phyloP scores from a whole-genome alignment of 1,140 invertebrate genomes.

The Chionoecetes opilio region DNA sequence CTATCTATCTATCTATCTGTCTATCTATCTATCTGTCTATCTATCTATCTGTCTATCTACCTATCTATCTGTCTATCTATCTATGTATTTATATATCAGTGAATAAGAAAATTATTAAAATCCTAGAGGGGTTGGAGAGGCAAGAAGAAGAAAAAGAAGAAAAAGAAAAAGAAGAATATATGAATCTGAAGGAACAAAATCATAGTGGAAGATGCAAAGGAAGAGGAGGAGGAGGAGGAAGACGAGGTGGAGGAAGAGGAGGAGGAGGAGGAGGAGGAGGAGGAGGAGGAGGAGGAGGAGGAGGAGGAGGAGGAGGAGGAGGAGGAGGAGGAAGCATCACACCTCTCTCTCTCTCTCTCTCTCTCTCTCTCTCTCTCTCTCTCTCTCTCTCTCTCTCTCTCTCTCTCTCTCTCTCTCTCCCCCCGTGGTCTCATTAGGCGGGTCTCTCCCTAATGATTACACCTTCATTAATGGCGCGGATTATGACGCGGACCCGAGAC shows the following conservation, averaged over 20 bases:
- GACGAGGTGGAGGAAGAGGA: too few species aligned
- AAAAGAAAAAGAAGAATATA: too few species aligned
- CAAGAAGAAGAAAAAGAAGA: neutral
- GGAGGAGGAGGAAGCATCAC: neutral
- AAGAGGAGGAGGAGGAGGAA: too few species aligned
- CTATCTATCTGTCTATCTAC: too few species aligned
- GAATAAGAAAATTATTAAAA: too few species aligned
- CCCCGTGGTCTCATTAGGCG: slow-evolving; percentile 51
- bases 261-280: neutral
- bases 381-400: neutral
- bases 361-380: neutral
- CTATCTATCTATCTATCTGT: too few species aligned
- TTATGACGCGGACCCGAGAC: slow-evolving; percentile 40
- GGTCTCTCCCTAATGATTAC: slow-evolving; percentile 45
- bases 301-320: slow-evolving; percentile 23
- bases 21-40: too few species aligned
- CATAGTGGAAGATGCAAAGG: too few species aligned
- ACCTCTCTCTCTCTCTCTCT: neutral
- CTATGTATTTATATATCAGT: too few species aligned
- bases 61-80: too few species aligned
- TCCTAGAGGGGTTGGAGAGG: neutral
- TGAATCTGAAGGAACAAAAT: too few species aligned
- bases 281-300: slow-evolving; percentile 23
- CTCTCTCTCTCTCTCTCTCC: neutral
- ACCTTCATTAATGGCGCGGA: slow-evolving; percentile 51